Conservation (phyloP, 2,888 invertebrate species). For the Leptinotarsa tumamoca region DNA sequence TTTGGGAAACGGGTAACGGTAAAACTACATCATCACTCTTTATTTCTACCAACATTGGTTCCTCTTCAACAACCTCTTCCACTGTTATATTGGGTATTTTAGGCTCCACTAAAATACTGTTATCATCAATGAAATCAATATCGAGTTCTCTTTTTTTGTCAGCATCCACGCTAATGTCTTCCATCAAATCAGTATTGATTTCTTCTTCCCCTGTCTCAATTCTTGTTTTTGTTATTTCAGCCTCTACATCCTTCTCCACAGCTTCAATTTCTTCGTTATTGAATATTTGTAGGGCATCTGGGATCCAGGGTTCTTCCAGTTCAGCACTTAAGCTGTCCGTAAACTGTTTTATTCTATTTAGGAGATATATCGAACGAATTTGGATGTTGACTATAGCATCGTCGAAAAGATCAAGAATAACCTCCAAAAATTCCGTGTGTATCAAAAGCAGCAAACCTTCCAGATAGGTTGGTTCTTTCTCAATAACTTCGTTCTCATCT, state of each 20-base stretch:
- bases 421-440: constrained; percentile 53
- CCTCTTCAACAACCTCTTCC: constrained; percentile 17
- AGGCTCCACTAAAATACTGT: neutral
- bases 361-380: constrained; percentile 54
- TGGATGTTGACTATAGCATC: constrained; percentile 60
- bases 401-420: constrained; percentile 52
- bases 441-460: constrained; percentile 57
- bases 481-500: constrained; percentile 37
- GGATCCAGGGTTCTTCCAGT: constrained; percentile 54
- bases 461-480: constrained; percentile 52
- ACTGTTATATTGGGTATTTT: constrained; percentile 23
- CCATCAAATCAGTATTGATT: constrained; percentile 46
- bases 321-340: constrained; percentile 50
- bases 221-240: constrained; percentile 35
- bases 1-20: neutral
- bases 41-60: neutral
- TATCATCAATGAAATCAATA: neutral
- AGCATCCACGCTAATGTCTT: constrained; percentile 24
- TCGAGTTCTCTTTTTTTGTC: constrained; percentile 1
- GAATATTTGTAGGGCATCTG: constrained; percentile 39
- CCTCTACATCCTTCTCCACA: constrained; percentile 47
- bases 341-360: constrained; percentile 54
- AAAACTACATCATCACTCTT: neutral
- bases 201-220: constrained; percentile 40
- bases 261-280: constrained; percentile 43